Conservation (phyloP, 30 jellyfish, hydroid and myxozoan species). For the Nemopilema nomurai region DNA sequence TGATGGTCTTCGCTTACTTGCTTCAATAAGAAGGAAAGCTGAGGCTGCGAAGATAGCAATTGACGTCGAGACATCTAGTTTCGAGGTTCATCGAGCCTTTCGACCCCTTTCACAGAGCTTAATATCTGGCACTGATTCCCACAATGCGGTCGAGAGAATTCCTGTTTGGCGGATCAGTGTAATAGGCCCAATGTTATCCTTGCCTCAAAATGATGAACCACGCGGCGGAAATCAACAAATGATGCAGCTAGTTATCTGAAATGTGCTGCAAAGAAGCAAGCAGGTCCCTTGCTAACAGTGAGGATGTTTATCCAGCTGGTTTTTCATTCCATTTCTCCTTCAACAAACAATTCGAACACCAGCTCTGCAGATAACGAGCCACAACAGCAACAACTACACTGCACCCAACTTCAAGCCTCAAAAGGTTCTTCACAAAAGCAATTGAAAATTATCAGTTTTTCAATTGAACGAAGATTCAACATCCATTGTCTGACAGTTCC, state of each 20-base stretch:
- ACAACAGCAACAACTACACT: too few relatives aligned
- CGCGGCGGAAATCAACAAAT: too few relatives aligned
- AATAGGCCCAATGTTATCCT: too few relatives aligned
- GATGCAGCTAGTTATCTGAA: neutral
- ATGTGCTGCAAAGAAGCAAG: neutral
- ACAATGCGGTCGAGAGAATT: too few relatives aligned
- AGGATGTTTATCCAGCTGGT: neutral
- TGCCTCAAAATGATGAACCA: too few relatives aligned
- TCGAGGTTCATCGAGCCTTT: neutral
- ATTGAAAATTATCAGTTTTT: too few relatives aligned
- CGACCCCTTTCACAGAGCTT: neutral
- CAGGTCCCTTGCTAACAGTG: neutral
- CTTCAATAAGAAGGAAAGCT: constrained; percentile 19
- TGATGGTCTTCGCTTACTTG: constrained; percentile 17
- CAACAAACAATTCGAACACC: neutral
- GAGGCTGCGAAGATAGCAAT: constrained; percentile 37
- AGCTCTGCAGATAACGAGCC: neutral
- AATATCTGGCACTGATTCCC: too few relatives aligned
- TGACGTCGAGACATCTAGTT: constrained; percentile 13
- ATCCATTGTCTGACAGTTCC: too few relatives aligned
- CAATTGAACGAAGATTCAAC: too few relatives aligned
- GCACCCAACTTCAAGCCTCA: too few relatives aligned
- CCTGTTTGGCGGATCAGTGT: too few relatives aligned
- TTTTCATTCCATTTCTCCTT: neutral
- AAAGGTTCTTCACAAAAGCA: too few relatives aligned